Percentiles rank a stretch among this genome's conserved stretches.
Evolutionary conservation across 2,888 invertebrate species (phyloP).

Genomic region (Chorisops tibialis): DNA sequence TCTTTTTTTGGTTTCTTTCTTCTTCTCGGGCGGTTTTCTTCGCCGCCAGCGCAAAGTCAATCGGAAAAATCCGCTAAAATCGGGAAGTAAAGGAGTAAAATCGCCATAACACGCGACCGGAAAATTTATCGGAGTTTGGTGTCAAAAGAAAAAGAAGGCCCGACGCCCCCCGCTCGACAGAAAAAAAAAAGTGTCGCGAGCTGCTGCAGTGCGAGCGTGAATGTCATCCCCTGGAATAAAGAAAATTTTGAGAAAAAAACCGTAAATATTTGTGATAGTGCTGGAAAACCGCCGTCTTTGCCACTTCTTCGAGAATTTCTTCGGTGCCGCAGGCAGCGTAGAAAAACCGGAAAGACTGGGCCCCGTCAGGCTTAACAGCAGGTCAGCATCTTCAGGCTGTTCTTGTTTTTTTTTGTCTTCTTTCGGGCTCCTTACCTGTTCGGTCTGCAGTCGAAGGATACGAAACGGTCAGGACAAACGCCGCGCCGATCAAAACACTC

Average conservation of each 20-base stretch:
- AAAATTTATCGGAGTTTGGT: background rate
- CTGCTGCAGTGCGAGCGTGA: conserved; percentile 10
- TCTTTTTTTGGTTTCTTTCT: background rate
- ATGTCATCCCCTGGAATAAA: background rate
- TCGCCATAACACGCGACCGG: background rate
- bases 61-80: background rate
- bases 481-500: background rate
- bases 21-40: background rate
- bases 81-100: background rate
- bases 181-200: background rate
- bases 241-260: too few species aligned
- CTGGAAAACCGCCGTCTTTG: too few species aligned
- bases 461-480: too few species aligned
- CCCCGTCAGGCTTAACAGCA: too few species aligned
- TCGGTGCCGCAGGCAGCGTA: too few species aligned
- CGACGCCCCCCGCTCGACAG: background rate
- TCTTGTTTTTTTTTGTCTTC: too few species aligned
- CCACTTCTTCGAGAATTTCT: too few species aligned
- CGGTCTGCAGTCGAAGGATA: too few species aligned
- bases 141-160: background rate
- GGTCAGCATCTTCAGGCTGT: too few species aligned
- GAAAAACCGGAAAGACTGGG: too few species aligned
- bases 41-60: background rate
- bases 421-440: too few species aligned
- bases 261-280: too few species aligned